These are phyloP conservation scores for Lepidonotus clava DNA, from an alignment of 2,888 invertebrate genomes.

Conservation along the genomic window DNA sequence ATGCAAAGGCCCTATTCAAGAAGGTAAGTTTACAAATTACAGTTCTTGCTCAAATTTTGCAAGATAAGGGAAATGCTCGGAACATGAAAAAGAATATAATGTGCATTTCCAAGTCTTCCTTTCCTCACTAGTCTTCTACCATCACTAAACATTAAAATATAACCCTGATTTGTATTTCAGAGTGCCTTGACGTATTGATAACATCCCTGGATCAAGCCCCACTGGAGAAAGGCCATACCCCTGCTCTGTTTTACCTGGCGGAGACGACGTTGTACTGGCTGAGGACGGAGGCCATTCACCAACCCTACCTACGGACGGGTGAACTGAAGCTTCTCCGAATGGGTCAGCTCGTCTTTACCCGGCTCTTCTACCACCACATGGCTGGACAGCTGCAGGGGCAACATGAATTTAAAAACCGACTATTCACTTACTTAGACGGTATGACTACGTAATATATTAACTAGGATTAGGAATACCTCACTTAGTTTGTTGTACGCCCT, in stretches of 20 bases:
- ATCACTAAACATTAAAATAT: background rate
- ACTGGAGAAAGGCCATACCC: constrained; percentile 76
- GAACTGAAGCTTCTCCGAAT: constrained; percentile 79
- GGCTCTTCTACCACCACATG: constrained; percentile 80
- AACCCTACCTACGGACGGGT: constrained; percentile 77
- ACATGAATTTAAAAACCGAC: constrained; percentile 77
- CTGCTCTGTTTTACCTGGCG: constrained; percentile 79
- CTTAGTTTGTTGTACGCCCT: too few species aligned
- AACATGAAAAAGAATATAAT: background rate
- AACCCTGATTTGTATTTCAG: constrained; percentile 66
- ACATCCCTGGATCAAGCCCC: constrained; percentile 78
- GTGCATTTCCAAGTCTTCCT: background rate
- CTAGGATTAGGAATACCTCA: too few species aligned
- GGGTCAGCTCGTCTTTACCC: constrained; percentile 78
- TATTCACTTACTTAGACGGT: constrained; percentile 79
- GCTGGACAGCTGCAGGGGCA: constrained; percentile 77
- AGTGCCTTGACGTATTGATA: constrained; percentile 78
- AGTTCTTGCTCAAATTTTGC: too few species aligned
- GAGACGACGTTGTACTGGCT: constrained; percentile 80
- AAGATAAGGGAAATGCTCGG: background rate
- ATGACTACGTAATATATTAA: too few species aligned
- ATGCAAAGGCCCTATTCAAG: constrained; percentile 79
- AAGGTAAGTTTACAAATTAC: too few species aligned
- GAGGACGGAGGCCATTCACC: constrained; percentile 77
- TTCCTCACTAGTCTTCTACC: background rate